Base-by-base conservation (phyloP, 2,797 vertebrate genomes). In the Salmo trutta region DNA sequence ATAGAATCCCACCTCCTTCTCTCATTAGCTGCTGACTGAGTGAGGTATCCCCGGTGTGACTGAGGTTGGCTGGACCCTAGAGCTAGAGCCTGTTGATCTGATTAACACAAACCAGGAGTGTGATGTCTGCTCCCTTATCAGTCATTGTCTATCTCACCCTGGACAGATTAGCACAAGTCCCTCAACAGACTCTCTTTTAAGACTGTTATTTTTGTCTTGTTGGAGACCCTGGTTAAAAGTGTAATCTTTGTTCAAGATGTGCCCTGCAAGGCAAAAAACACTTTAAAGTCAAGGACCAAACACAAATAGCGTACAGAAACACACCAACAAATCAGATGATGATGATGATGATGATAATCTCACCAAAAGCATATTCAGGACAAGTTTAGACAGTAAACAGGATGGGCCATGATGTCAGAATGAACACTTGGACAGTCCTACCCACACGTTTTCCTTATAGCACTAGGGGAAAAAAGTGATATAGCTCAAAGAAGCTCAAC, bases 111-210 rank as follows among this genome's bases (percentile, higher is more conserved):
- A 29, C 77, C 79, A 79, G 68, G 76, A 74, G 75, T 1, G 15
- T 75, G 76, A 90, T 86, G 90, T 89, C 80, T 89, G 73, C 68
- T 83, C 72, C 74, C 77, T 86, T 91, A 89, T 92, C 90, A 84
- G 88, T 92, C 92, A 90, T 91, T 87, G 27, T 91, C 90, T 87
- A 85, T 92, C 89, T 90, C 77, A 33, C 71, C 54, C 54, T 4
- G 59, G 52, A 79, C 81, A 87, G 82, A 91, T 33, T 33, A 33
- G 31, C 31, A 33, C 31, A 33, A 33, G 31, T 33, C 71, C 54
- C 54, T 4, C 66, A 52, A 79, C 81, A 87, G 82, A 91, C 88
- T 33, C 66, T 7, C 88, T 33, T 31, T 7, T 53, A 12, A 54
- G 71, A 75, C 86, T 90, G 90, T 89, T 88, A 88, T 83, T 87